Evolutionary conservation across 2,113 vertebrate species (phyloP).

Genomic region (Podarcis muralis): DNA sequence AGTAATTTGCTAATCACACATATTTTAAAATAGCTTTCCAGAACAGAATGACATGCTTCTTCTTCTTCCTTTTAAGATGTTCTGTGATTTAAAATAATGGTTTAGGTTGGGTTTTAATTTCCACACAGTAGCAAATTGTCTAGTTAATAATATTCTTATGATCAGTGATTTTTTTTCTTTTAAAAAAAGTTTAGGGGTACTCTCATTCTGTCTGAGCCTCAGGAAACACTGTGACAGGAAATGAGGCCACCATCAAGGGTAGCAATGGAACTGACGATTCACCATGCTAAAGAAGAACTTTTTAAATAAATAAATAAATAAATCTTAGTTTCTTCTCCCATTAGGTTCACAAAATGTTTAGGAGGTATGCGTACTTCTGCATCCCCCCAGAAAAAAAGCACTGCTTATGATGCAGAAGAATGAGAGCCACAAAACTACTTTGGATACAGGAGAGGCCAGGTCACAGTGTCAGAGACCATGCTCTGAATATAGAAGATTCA

Average conservation of each 20-base stretch:
- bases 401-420: not conserved
- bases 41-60: not conserved
- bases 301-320: too few species aligned
- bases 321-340: too few species aligned
- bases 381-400: too few species aligned
- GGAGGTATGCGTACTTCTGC: too few species aligned
- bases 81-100: constrained; percentile 8
- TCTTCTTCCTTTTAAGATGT: not conserved
- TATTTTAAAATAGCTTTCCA: constrained; percentile 1
- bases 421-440: not conserved
- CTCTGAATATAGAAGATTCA: not conserved
- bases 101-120: constrained; percentile 9
- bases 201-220: too few species aligned
- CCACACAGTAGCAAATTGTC: not conserved
- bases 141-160: not conserved
- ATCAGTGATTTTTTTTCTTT: too few species aligned
- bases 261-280: too few species aligned
- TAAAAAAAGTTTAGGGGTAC: too few species aligned
- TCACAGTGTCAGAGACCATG: not conserved
- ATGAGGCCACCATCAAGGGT: too few species aligned
- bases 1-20: constrained; percentile 15
- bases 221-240: too few species aligned
- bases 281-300: too few species aligned
- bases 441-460: not conserved
- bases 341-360: too few species aligned